Evolutionary conservation across 1,140 invertebrate genomes (phyloP).

Genomic region (Acromyrmex charruanus): DNA sequence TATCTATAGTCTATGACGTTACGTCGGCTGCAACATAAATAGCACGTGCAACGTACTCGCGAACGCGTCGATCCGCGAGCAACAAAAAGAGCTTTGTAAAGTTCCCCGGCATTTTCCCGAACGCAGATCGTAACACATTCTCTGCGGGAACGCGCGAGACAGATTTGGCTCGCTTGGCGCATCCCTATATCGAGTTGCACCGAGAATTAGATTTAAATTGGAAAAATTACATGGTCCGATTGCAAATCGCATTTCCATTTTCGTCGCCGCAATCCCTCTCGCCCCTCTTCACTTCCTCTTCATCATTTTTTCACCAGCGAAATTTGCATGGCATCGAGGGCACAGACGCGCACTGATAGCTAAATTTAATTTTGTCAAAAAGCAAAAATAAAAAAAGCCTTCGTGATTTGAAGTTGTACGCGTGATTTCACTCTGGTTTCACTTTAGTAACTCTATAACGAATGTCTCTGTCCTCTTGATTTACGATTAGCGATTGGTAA

Average conservation of each 20-base stretch:
- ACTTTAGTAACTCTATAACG: conserved; percentile 4
- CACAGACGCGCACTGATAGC: conserved; percentile 42
- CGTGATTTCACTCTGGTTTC: conserved; percentile 15
- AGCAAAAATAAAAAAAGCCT: conserved; percentile 16
- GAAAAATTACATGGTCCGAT: conserved; percentile 68
- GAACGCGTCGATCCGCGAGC: conserved; percentile 34
- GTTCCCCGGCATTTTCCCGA: background rate
- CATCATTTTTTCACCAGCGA: conserved; percentile 16
- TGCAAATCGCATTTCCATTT: conserved; percentile 65
- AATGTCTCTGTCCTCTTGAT: background rate
- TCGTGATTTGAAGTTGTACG: background rate
- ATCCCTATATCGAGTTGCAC: conserved; percentile 17
- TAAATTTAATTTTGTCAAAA: conserved; percentile 49
- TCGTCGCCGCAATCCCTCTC: conserved; percentile 4
- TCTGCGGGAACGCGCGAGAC: background rate
- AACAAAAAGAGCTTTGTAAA: conserved; percentile 62
- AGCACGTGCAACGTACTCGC: conserved; percentile 68
- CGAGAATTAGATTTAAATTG: conserved; percentile 72
- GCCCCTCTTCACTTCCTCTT: background rate
- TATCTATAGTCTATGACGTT: conserved; percentile 1
- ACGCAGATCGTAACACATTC: conserved; percentile 36
- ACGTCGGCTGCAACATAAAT: conserved; percentile 62
- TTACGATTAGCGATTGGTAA: conserved; percentile 3
- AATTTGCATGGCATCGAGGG: conserved; percentile 57
- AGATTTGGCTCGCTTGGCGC: conserved; percentile 10